A percentile compares a stretch with the other conserved stretches of the same genome.
Evolutionary conservation across 2,888 invertebrate genomes (phyloP).

Genomic region (Agriotes lineatus): DNA sequence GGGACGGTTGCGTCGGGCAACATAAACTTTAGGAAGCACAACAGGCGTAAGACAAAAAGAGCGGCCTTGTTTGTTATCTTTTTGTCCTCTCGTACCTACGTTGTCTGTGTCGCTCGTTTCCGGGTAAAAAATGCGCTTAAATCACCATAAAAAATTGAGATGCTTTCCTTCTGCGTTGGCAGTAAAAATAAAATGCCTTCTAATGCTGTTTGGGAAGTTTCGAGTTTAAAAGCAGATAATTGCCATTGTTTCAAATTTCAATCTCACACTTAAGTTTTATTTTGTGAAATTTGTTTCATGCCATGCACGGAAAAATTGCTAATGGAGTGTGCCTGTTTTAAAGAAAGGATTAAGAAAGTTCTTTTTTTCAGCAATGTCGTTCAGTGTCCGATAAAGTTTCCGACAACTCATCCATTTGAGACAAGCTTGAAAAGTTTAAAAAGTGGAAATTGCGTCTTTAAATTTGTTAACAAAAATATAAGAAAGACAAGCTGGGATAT

Average conservation of each 20-base stretch:
- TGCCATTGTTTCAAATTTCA: not conserved
- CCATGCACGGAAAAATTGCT: not conserved
- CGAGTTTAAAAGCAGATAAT: not conserved
- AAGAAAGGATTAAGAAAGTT: not conserved
- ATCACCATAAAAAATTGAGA: constrained; percentile 18
- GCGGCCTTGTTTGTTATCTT: constrained; percentile 28
- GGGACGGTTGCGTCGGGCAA: constrained; percentile 34
- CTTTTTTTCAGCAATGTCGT: not conserved
- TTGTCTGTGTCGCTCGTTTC: constrained; percentile 14
- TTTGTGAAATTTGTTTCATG: not conserved
- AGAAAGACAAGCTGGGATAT: no score
- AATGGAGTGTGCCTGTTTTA: not conserved
- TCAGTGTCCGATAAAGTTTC: not conserved
- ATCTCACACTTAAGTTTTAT: not conserved
- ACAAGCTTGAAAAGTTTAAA: no score
- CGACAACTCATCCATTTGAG: no score
- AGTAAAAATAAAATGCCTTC: not conserved
- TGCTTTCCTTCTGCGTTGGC: not conserved
- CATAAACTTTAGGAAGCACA: constrained; percentile 22
- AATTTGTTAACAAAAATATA: no score
- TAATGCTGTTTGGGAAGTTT: constrained; percentile 4
- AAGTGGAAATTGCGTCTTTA: no score
- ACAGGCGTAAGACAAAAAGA: constrained; percentile 28
- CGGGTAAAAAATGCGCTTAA: constrained; percentile 15
- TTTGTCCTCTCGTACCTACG: constrained; percentile 20